Conservation (phyloP, 1,140 invertebrate species). For the Cydia strobilella region DNA sequence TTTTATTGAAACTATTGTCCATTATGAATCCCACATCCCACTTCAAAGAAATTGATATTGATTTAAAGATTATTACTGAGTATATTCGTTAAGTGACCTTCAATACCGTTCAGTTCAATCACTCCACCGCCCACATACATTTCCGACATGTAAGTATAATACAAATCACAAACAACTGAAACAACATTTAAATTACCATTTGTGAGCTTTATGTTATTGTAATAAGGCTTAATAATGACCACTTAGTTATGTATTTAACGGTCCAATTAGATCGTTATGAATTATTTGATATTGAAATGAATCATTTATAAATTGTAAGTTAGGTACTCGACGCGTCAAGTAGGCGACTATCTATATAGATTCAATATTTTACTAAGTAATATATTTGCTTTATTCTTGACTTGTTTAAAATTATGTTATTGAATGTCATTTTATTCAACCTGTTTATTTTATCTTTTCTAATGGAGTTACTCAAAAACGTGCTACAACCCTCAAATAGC, state of each 20-base stretch:
- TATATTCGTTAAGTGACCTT: background rate
- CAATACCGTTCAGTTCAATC: background rate
- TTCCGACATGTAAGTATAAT: conserved; percentile 4
- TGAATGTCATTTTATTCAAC: no score
- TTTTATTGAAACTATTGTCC: background rate
- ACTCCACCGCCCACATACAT: background rate
- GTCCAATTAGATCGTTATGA: background rate
- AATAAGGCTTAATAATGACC: background rate
- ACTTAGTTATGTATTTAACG: background rate
- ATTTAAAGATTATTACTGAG: background rate
- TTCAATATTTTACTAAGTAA: no score
- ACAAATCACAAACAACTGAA: background rate
- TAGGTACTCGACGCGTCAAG: background rate
- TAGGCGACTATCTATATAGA: background rate
- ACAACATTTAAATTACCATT: background rate
- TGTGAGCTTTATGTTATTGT: background rate
- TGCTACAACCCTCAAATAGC: no score
- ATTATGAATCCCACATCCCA: background rate
- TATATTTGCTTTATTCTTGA: no score
- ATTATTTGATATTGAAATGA: background rate
- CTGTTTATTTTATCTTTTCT: no score
- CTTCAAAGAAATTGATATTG: background rate
- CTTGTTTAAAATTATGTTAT: no score
- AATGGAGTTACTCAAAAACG: no score
- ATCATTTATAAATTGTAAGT: no score